Evolutionary conservation across 2,113 vertebrate genomes (phyloP).

Genomic region (Lethenteron camtschaticum): DNA sequence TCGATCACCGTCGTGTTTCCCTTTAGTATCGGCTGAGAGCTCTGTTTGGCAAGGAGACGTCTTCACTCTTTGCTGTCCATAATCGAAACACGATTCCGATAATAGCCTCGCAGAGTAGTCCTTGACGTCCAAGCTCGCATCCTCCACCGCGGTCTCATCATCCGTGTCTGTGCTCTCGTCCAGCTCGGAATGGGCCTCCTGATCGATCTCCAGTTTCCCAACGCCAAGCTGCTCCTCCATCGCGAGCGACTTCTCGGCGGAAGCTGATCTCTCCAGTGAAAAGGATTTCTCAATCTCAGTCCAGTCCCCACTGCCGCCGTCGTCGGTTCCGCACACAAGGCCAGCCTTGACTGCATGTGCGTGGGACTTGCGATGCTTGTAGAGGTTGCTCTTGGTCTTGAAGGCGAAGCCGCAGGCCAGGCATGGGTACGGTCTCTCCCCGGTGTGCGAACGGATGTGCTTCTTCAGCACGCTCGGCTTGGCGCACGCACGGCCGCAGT

Average conservation of each 20-base stretch:
- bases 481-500: constrained; percentile 81
- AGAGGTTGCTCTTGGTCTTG: constrained; percentile 97
- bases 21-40: too few species aligned
- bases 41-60: too few species aligned
- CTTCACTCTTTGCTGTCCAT: too few species aligned
- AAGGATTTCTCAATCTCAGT: not conserved
- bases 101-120: too few species aligned
- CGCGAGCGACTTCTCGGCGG: not conserved
- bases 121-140: too few species aligned
- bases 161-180: constrained; percentile 79
- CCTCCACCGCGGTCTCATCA: constrained; percentile 38
- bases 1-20: too few species aligned
- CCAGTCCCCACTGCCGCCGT: constrained; percentile 23
- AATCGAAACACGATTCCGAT: too few species aligned
- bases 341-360: constrained; percentile 96
- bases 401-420: constrained; percentile 90
- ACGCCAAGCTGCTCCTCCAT: too few species aligned
- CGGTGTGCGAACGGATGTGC: constrained; percentile 91
- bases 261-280: not conserved
- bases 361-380: constrained; percentile 94
- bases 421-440: constrained; percentile 88
- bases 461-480: constrained; percentile 98
- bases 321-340: constrained; percentile 44
- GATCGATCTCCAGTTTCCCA: constrained; percentile 19
- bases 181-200: constrained; percentile 69